Conservation (phyloP, 2,888 invertebrate species). For the Boloria euphrosyne region DNA sequence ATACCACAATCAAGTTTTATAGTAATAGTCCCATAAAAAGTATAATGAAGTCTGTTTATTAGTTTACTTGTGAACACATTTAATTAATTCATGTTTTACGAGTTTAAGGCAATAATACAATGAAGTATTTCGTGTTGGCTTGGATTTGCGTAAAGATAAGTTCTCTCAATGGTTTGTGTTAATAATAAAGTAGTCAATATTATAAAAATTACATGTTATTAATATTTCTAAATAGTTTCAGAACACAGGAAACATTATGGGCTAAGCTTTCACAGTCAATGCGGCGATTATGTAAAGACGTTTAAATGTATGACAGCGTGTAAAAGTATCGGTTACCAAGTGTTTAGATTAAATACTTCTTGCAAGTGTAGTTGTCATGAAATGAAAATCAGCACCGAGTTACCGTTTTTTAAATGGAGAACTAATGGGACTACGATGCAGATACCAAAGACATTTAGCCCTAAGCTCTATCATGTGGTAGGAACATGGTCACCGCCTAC, state of each 20-base stretch:
- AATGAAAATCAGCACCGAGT: conserved; percentile 55
- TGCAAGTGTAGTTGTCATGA: conserved; percentile 67
- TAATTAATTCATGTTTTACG: conserved; percentile 37
- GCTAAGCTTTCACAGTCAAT: conserved; percentile 54
- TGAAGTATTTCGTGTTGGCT: conserved; percentile 45
- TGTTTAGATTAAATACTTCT: conserved; percentile 54
- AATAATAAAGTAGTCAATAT: conserved; percentile 5
- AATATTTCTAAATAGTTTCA: conserved; percentile 45
- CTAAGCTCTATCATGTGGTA: conserved; percentile 55
- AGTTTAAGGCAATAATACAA: conserved; percentile 36
- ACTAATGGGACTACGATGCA: conserved; percentile 61
- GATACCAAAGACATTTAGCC: conserved; percentile 54
- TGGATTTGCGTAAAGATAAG: conserved; percentile 42
- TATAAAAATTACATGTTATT: neutral
- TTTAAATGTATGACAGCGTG: conserved; percentile 68
- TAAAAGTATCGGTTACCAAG: conserved; percentile 61
- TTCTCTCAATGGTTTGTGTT: conserved; percentile 43
- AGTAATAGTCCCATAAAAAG: conserved; percentile 29
- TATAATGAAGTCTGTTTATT: conserved; percentile 29
- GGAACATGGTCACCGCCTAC: conserved; percentile 57
- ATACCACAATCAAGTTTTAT: conserved; percentile 25
- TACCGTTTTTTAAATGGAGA: conserved; percentile 63
- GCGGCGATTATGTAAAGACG: conserved; percentile 53
- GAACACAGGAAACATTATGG: conserved; percentile 63
- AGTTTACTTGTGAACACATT: conserved; percentile 15